These are phyloP conservation scores for Apoda limacodes DNA, from an alignment of 2,888 invertebrate species.

Conservation along the genomic window DNA sequence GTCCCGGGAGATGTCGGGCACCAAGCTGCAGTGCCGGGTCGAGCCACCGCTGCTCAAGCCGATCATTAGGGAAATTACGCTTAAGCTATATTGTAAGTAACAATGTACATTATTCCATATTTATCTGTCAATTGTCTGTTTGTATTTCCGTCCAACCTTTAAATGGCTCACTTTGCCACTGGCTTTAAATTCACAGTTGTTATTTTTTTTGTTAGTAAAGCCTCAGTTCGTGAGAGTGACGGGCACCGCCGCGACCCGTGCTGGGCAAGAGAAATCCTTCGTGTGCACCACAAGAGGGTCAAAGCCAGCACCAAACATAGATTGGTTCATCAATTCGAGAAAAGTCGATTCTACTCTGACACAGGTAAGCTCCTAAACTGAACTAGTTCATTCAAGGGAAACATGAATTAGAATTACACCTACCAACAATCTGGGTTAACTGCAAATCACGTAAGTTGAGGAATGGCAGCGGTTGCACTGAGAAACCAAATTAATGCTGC, in stretches of 20 bases:
- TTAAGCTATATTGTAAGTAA: constrained; percentile 79
- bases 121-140: too few relatives aligned
- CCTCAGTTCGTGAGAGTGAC: constrained; percentile 80
- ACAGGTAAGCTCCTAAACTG: constrained; percentile 31
- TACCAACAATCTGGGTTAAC: too few relatives aligned
- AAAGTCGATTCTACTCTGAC: constrained; percentile 54
- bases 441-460: too few relatives aligned
- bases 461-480: too few relatives aligned
- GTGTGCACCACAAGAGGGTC: constrained; percentile 87
- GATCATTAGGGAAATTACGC: constrained; percentile 77
- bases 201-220: constrained; percentile 72
- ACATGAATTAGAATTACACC: too few relatives aligned
- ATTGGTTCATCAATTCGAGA: constrained; percentile 80
- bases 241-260: constrained; percentile 77
- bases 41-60: constrained; percentile 78
- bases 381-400: too few relatives aligned
- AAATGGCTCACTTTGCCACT: not conserved
- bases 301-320: constrained; percentile 83
- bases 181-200: constrained; percentile 7
- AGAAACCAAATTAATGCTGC: too few relatives aligned
- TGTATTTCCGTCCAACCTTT: too few relatives aligned
- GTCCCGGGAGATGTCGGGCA: constrained; percentile 78
- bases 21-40: constrained; percentile 81
- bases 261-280: constrained; percentile 78
- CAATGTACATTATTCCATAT: too few relatives aligned